Evolutionary conservation across 2,888 invertebrate genomes (phyloP), one percentile per base, ranked within the genome.

Genomic region (Aricia artaxerxes): DNA sequence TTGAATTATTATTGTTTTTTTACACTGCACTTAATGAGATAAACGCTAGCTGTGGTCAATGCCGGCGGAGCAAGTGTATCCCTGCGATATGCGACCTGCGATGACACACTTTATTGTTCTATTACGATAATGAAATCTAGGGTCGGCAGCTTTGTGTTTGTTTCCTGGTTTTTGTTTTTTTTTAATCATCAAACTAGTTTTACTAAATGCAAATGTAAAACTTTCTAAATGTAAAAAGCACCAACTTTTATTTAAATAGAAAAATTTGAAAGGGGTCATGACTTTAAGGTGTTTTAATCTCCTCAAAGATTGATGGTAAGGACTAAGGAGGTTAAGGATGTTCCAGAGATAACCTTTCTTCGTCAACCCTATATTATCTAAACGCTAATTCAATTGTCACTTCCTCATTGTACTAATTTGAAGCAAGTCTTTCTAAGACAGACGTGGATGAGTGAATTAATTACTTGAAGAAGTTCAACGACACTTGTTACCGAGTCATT

Each of bases 91-190:
- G 85, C 88, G 90, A 89, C 90, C 89, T 87, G 86, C 82, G 86
- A 87, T 90, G 91, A 89, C 90, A 92, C 89, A 91, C 87, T 87
- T 91, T 89, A 89, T 90, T 90, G 90, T 91, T 88, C 90, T 88
- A 92, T 88, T 92, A 88, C 88, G 89, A 89, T 90, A 90, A 90
- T 88, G 86, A 85, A 83, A 81, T 84, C 82, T 86, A 93, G 93
- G 93, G 93, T 87, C 88, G 85, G 84, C 90, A 76, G 83, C 89
- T 86, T 87, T 87, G 85, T 87, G 78, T 82, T 64, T 73, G 81
- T 80, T 80, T 84, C 82, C 84, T 83, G 82, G 78, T 69, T 69
- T 53, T 73, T 77, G 79, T 82, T 81, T 81, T 79, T 75, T 81
- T 80, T 16, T 57, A 57, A 16, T 57, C 16, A 57, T 57, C 57